Evolutionary conservation across 1,140 invertebrate species (phyloP), one percentile per base, ranked within the genome.

Genomic region (Pollicipes pollicipes): DNA sequence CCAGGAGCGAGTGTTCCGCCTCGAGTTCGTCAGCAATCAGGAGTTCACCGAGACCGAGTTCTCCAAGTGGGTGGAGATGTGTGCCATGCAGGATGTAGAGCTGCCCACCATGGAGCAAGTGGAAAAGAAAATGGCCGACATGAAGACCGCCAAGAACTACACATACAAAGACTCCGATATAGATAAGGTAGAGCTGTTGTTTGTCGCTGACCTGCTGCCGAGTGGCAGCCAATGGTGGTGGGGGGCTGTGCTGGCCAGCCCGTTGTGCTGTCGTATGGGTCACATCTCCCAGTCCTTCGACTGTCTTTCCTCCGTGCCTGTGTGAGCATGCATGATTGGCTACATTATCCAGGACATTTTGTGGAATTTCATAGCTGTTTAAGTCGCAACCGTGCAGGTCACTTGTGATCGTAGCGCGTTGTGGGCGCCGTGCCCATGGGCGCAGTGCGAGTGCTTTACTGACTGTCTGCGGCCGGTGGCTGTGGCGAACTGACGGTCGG

Each of bases 11-110:
- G 93, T 97, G 0, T 98, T 97, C 78, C 81, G 95, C 35, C 81
- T 99, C 69, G 95, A 98, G 79, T 98, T 97, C 79, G 90, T 99
- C n/a, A 97, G 94, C 6, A 99, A 99, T 84, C 88, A 91, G 77
- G 90, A 95, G 76, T 98, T 98, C 77, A 89, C 90, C 0, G 91
- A 97, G 29, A 87, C 84, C 3, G 97, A 99, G 81, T 99, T 94
- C 78, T 83, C 85, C 58, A 95, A 96, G 78, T 99, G 95, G 95
- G 85, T 88, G 76, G 88, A 93, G 75, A 85, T 90, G 0, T 92
- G 94, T 78, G 83, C 84, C 35, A 80, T 87, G 0, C 86, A 90
- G 66, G 87, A 87, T 32, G 85, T 91, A 63, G 83, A 85, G 0
- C 83, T 97, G 72, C 95, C 96, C 2, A 90, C 90, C 0, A 83